Evolutionary conservation across 2,888 invertebrate genomes (phyloP), one percentile per base, ranked within the genome.

Genomic region (Agrochola lychnidis): DNA sequence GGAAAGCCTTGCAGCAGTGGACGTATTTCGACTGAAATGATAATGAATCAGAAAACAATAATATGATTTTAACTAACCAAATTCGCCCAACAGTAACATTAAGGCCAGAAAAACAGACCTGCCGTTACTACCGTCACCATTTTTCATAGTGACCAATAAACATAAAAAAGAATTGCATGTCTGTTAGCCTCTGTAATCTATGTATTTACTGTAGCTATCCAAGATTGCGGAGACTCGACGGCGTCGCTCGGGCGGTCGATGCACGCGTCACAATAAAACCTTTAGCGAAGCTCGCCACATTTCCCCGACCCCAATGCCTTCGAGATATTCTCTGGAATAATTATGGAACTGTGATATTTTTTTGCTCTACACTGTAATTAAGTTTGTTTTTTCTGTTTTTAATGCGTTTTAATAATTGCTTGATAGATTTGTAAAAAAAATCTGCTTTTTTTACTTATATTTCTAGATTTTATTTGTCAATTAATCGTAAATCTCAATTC

Each of bases 211-310:
- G 89, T 90, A 92, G 91, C 91, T 89, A 91, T 92, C 91, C 90
- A 89, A 93, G 94, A 94, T 93, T 91, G 93, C 83, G 90, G 91
- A 96, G 96, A 96, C 96, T 94, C 85, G 90, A 83, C 89, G 96
- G 96, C 96, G 96, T 91, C 96, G 82, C 87, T 81, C 82, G 88
- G 82, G 86, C 93, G 96, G 95, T 95, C 96, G 95, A 95, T 94
- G 95, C 91, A 94, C 93, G 84, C 86, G 88, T 89, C 91, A 89
- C 86, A 88, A 90, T 89, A 90, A 91, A 89, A 88, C 83, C 85
- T 87, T 78, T 82, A 83, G 84, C 82, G 82, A 78, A 83, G 70
- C 79, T 84, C 80, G 82, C 76, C 84, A 83, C 83, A 82, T 83
- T 83, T 86, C 68, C 71, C n/a, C 79, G 76, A 82, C 75, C 79